These are phyloP conservation scores for Rhopalosiphum padi DNA, from an alignment of 1,140 invertebrate species.

Conservation along the genomic window DNA sequence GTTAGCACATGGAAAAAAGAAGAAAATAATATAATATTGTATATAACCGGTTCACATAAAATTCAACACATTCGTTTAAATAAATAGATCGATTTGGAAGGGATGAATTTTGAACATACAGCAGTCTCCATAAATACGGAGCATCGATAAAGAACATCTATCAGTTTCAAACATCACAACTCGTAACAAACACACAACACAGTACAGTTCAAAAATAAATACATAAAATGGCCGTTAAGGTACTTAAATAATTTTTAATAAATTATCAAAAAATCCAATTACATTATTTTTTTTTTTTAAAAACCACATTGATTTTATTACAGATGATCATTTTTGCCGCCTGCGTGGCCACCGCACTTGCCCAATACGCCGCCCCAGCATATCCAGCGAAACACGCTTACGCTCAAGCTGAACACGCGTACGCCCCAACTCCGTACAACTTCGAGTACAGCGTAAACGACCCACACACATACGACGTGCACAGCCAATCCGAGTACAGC, in stretches of 20 bases:
- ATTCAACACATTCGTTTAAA: not conserved
- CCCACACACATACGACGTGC: not conserved
- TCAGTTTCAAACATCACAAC: not conserved
- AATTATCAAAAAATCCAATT: too few species aligned
- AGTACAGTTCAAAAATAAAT: not conserved
- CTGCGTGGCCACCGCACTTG: slow-evolving; percentile 57
- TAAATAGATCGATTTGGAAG: not conserved
- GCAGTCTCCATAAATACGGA: not conserved
- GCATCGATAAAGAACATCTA: not conserved
- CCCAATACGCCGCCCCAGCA: slow-evolving; percentile 45
- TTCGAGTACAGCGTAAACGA: not conserved
- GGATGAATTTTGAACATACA: not conserved
- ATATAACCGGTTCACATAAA: not conserved
- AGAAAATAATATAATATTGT: not conserved
- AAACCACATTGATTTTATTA: not conserved
- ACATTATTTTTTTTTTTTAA: not conserved
- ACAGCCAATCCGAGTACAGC: not conserved
- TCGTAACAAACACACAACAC: not conserved
- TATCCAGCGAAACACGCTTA: slow-evolving; percentile 45
- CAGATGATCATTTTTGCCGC: slow-evolving; percentile 60
- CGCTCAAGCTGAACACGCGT: slow-evolving; percentile 19
- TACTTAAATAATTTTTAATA: not conserved
- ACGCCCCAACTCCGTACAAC: slow-evolving; percentile 61
- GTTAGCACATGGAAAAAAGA: not conserved
- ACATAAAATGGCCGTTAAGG: not conserved